Evolutionary conservation across 2,113 vertebrate species (phyloP), one percentile per base, ranked within the genome.

Genomic region (Plecotus auritus): DNA sequence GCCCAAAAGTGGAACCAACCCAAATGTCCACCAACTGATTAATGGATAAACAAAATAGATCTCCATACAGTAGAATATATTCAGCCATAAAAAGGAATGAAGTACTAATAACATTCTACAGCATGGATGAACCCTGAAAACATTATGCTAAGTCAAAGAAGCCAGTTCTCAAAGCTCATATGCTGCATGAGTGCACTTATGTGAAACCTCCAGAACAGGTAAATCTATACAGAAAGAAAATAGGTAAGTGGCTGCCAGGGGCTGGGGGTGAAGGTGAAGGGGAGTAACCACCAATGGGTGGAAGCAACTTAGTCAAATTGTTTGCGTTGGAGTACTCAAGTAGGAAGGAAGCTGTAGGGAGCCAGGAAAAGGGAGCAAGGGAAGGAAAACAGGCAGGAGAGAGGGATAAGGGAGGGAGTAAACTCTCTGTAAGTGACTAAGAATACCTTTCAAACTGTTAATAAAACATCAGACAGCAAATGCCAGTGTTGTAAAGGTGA

Each of bases 371-470:
- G 8, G 40, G 12, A 45, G 51, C 12, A 20, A 59, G 0, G 32
- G 76, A 32, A 40, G 78, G 70, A 54, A 66, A 42, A 64, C 13
- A 76, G 73, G 67, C 61, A 91, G 54, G 9, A 28, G 2, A 61
- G 32, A 69, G 23, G 70, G 45, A 11, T 8, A 61, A 51, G 7
- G 1, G 4, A 80, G 32, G 64, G 72, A 85, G 78, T 72, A 59
- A 61, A 91, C 56, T 61, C 69, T 94, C 56, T 30, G 26, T n/a
- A 61, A 91, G 35, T 61, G 17, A 86, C 30, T 16, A 95, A 69
- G 69, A 83, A 90, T 81, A 88, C 1, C 22, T 88, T 56, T 35
- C 42, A 85, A 47, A 61, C 22, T 54, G 40, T 82, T 88, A 94
- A 88, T 59, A 74, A 92, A 70, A 66, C 42, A 66, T 23, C n/a